Evolutionary conservation across 2,113 vertebrate species (phyloP).

Genomic region (Ceyx margarethae): DNA sequence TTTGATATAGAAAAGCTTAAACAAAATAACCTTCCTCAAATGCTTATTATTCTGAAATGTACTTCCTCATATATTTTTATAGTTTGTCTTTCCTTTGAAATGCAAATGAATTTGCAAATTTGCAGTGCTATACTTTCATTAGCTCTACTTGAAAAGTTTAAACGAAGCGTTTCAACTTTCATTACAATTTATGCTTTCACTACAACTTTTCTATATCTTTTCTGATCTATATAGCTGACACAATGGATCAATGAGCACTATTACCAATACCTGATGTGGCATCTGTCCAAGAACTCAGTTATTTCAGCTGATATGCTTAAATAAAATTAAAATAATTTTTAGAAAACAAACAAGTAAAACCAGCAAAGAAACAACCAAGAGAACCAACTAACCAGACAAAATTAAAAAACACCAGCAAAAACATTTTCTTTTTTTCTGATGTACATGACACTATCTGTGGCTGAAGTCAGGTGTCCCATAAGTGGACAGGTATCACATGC

Average conservation of each 20-base stretch:
- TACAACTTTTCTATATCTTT: neutral
- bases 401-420: too few species aligned
- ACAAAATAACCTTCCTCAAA: neutral
- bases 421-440: neutral
- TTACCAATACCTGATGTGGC: neutral
- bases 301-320: neutral
- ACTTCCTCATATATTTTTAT: neutral
- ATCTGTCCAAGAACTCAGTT: neutral
- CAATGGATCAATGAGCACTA: neutral
- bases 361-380: too few species aligned
- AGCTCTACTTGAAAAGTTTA: neutral
- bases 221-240: neutral
- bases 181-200: neutral
- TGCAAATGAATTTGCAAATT: neutral
- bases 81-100: neutral
- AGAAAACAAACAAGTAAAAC: neutral
- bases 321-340: neutral
- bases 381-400: neutral
- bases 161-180: neutral
- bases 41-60: neutral
- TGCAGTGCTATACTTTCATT: neutral
- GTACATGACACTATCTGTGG: neutral
- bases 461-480: neutral
- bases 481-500: neutral
- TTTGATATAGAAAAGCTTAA: neutral